These are phyloP conservation scores for Cossypha polioptera DNA, from an alignment of 2,797 vertebrate species.

Conservation along the genomic window DNA sequence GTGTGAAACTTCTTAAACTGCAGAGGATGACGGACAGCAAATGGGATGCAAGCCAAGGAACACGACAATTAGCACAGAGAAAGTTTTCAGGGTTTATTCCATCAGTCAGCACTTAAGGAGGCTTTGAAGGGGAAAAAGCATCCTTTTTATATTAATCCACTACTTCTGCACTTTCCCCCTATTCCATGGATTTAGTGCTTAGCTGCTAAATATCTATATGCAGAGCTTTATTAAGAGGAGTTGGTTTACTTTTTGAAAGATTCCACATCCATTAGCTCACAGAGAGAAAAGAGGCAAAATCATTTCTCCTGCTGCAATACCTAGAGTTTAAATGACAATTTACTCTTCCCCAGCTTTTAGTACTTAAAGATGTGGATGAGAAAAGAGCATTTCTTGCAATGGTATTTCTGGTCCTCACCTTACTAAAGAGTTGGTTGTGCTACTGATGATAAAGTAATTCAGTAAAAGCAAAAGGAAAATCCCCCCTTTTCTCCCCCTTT, in stretches of 20 bases:
- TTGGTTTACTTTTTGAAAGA: slow-evolving; percentile 54
- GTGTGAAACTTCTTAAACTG: slow-evolving; percentile 61
- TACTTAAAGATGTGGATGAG: neutral
- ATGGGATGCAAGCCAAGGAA: slow-evolving; percentile 56
- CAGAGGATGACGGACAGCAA: slow-evolving; percentile 30
- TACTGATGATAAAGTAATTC: slow-evolving; percentile 5
- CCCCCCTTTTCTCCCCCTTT: neutral
- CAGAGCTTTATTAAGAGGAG: slow-evolving; percentile 57
- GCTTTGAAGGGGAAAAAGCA: slow-evolving; percentile 61
- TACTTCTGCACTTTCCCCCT: slow-evolving; percentile 49
- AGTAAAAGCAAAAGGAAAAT: slow-evolving; percentile 6
- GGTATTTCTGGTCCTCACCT: neutral
- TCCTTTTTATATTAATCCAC: slow-evolving; percentile 67
- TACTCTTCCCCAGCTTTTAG: slow-evolving; percentile 8
- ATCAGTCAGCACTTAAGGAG: slow-evolving; percentile 68
- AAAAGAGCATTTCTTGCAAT: neutral
- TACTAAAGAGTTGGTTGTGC: neutral
- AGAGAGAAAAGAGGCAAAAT: slow-evolving; percentile 30
- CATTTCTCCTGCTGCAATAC: neutral
- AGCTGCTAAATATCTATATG: slow-evolving; percentile 57
- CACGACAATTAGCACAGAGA: slow-evolving; percentile 58
- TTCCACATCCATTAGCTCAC: slow-evolving; percentile 42
- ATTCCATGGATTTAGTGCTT: slow-evolving; percentile 62
- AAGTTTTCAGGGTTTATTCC: slow-evolving; percentile 69
- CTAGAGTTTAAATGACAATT: neutral